phyloP scores from a whole-genome alignment of 2,797 vertebrate genomes.

The Mareca penelope region DNA sequence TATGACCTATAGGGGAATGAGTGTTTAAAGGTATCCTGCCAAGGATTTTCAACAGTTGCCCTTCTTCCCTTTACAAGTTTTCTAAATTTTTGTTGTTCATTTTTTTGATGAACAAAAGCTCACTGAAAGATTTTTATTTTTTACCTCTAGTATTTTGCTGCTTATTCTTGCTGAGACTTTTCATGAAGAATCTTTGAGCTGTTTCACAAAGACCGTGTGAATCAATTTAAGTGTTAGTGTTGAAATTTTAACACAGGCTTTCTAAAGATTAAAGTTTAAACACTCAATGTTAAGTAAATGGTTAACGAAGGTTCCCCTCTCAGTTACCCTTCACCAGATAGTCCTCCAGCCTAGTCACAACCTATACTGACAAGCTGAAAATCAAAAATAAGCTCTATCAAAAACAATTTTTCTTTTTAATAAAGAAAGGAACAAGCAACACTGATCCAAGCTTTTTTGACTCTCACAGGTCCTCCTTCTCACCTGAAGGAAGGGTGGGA shows the following conservation, averaged over 20 bases:
- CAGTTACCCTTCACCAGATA: neutral
- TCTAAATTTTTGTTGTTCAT: neutral
- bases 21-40: neutral
- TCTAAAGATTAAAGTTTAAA: neutral
- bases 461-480: neutral
- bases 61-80: neutral
- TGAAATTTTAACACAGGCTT: neutral
- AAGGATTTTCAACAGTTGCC: neutral
- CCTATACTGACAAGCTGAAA: neutral
- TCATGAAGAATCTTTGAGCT: neutral
- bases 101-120: neutral
- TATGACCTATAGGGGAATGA: neutral
- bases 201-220: accelerated
- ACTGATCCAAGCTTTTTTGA: neutral
- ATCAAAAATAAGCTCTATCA: neutral
- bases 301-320: neutral
- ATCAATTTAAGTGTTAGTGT: neutral
- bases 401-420: neutral
- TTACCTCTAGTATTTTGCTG: neutral
- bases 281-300: neutral
- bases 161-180: neutral
- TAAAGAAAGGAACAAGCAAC: neutral
- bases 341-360: neutral
- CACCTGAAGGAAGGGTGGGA: neutral
- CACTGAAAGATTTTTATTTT: neutral